phyloP scores from a whole-genome alignment of 2,113 vertebrate genomes.

The Nestor notabilis region DNA sequence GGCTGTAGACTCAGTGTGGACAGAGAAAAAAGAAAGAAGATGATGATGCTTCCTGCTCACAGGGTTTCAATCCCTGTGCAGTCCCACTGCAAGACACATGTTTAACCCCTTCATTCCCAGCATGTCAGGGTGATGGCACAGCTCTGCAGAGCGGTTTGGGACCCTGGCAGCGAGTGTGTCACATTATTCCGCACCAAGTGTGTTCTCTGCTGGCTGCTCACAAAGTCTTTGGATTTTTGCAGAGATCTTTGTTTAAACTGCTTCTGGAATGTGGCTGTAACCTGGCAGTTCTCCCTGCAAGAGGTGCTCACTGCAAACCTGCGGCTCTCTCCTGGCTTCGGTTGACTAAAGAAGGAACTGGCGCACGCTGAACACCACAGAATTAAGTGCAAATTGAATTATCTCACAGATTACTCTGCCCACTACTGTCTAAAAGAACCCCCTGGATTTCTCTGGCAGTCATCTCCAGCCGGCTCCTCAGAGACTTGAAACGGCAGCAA shows the following conservation, averaged over 20 bases:
- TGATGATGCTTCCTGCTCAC: background rate
- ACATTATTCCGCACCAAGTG: rapidly evolving
- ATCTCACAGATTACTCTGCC: background rate
- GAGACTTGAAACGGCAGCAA: background rate
- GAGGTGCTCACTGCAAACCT: background rate
- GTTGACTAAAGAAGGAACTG: background rate
- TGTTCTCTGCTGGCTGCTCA: background rate
- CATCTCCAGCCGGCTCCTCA: background rate
- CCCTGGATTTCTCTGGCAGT: background rate
- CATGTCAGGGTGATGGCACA: rapidly evolving
- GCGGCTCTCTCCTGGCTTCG: background rate
- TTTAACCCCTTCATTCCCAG: rapidly evolving
- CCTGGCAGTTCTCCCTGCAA: background rate
- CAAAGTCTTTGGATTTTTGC: background rate
- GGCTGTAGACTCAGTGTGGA: background rate
- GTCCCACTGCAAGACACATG: rapidly evolving
- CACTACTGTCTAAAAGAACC: background rate
- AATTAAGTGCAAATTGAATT: background rate
- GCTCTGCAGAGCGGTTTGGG: background rate
- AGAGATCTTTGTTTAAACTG: background rate
- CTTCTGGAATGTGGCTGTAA: background rate
- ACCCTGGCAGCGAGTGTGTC: rapidly evolving
- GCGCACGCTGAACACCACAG: rapidly evolving
- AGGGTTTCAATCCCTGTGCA: background rate
- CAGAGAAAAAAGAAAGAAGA: background rate